phyloP scores from a whole-genome alignment of 2,888 invertebrate genomes.

The Tipula confusa region DNA sequence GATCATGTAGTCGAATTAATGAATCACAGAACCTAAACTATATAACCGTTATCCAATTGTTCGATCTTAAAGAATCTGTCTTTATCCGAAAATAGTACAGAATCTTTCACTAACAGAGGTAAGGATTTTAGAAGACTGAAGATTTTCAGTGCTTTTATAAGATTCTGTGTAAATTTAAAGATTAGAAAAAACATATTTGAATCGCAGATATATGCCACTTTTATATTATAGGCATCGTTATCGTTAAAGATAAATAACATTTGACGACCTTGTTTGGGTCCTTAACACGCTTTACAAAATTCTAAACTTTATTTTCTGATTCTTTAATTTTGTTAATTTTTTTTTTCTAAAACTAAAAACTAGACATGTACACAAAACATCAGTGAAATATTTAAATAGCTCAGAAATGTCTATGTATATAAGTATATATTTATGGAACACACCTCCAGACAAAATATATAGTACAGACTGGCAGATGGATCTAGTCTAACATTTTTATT shows the following conservation, averaged over 20 bases:
- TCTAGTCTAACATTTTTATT: background rate
- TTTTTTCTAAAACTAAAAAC: background rate
- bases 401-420: background rate
- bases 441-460: background rate
- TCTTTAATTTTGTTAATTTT: background rate
- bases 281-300: constrained; percentile 27
- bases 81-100: too few relatives aligned
- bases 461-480: background rate
- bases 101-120: too few relatives aligned
- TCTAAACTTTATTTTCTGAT: background rate
- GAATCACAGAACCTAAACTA: too few relatives aligned
- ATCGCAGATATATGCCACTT: background rate
- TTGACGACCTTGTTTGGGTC: constrained; percentile 28
- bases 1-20: too few relatives aligned
- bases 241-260: too few relatives aligned
- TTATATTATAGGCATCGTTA: too few relatives aligned
- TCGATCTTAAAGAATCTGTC: too few relatives aligned
- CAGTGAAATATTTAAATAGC: background rate
- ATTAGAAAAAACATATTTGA: background rate
- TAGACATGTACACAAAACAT: background rate
- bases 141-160: too few relatives aligned
- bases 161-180: too few relatives aligned
- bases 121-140: too few relatives aligned
- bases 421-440: background rate
- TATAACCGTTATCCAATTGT: too few relatives aligned